phyloP scores from a whole-genome alignment of 2,797 vertebrate genomes.

The Avahi laniger region DNA sequence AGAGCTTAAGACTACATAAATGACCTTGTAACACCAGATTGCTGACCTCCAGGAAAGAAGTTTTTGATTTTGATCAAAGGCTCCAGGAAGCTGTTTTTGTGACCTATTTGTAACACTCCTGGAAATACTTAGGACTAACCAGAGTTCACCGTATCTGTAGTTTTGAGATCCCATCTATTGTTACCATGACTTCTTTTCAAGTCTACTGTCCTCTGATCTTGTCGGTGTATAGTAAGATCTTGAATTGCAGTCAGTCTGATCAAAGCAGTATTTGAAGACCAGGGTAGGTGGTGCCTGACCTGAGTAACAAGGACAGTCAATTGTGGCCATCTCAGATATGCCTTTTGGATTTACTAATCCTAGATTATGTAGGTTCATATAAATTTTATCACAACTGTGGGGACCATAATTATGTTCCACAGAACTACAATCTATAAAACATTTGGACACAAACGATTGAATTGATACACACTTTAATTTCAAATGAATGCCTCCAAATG shows the following conservation, averaged over 20 bases:
- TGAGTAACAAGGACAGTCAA: background rate
- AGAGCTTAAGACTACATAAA: background rate
- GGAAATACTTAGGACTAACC: background rate
- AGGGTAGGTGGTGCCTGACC: background rate
- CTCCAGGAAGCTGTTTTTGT: conserved; percentile 16
- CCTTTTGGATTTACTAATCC: background rate
- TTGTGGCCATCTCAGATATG: background rate
- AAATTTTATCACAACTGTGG: background rate
- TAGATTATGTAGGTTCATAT: background rate
- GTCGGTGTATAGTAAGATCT: background rate
- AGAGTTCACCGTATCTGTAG: background rate
- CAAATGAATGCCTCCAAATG: background rate
- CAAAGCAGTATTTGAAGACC: conserved; percentile 41
- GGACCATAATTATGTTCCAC: background rate
- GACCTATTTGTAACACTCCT: conserved; percentile 6
- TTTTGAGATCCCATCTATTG: conserved; percentile 32
- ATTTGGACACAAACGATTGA: background rate
- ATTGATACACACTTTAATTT: background rate
- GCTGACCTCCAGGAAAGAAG: background rate
- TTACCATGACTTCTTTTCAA: conserved; percentile 16
- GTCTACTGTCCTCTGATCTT: conserved; percentile 34
- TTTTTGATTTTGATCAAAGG: conserved; percentile 51
- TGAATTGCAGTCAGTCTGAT: background rate
- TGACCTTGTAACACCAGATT: background rate
- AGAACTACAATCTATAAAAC: background rate